These are phyloP conservation scores for Coracopsis vasa DNA, from an alignment of 2,113 vertebrate genomes.

Conservation along the genomic window DNA sequence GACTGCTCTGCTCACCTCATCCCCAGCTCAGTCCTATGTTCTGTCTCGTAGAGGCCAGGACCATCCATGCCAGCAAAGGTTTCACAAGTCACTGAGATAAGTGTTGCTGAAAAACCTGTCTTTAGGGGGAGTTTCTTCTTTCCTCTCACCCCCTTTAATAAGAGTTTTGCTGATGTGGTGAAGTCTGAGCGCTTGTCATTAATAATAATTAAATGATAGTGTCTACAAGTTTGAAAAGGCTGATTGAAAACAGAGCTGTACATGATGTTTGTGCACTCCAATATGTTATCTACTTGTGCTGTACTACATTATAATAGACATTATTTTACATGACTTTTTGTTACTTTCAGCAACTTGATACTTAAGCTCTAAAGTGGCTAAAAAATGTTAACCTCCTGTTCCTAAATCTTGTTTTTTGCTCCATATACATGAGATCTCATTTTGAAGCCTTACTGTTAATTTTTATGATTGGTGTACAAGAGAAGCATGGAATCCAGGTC, in stretches of 20 bases:
- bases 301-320: background rate
- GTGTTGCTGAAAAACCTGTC: background rate
- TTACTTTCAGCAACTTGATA: background rate
- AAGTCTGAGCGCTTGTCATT: background rate
- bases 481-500: background rate
- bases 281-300: background rate
- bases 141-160: background rate
- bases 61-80: background rate
- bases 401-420: background rate
- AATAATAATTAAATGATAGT: background rate
- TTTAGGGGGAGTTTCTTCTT: background rate
- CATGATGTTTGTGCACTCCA: background rate
- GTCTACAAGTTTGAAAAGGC: background rate
- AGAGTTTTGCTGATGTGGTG: background rate
- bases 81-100: background rate
- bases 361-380: background rate
- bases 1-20: background rate
- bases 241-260: background rate
- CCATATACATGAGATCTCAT: background rate
- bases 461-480: conserved; percentile 19
- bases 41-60: background rate
- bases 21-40: background rate
- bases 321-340: background rate
- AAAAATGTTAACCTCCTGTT: background rate
- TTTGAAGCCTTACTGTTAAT: background rate